phyloP scores from a whole-genome alignment of 2,113 vertebrate species.

The Lepidothrix coronata region DNA sequence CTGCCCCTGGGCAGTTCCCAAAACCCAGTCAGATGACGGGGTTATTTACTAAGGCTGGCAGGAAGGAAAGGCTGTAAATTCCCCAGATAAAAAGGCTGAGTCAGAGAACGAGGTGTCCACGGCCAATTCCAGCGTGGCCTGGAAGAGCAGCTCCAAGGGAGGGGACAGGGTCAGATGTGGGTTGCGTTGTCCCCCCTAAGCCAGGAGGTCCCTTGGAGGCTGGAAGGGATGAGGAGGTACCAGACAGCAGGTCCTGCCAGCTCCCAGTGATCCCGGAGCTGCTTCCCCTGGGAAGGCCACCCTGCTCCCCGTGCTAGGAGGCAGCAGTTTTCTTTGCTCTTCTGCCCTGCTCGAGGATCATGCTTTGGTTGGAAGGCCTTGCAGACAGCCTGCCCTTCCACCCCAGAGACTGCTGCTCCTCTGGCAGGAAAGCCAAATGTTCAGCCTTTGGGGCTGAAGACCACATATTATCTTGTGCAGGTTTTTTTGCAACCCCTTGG shows the following conservation, averaged over 20 bases:
- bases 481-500: background rate
- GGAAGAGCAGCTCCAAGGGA: background rate
- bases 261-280: fast-evolving
- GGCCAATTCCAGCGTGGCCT: background rate
- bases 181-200: background rate
- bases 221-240: background rate
- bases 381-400: background rate
- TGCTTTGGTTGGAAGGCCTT: background rate
- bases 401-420: background rate
- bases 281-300: background rate
- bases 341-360: background rate
- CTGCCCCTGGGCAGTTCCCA: background rate
- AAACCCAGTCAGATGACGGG: slow-evolving; percentile 24
- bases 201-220: background rate
- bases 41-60: slow-evolving; percentile 53
- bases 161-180: background rate
- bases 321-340: background rate
- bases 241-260: background rate
- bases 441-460: background rate
- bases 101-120: background rate
- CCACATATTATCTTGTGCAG: background rate
- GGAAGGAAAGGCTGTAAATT: slow-evolving; percentile 65
- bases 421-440: background rate
- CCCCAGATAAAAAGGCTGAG: slow-evolving; percentile 45
- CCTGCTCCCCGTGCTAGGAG: background rate